These are phyloP conservation scores for Melieria omissa DNA, from an alignment of 2,888 invertebrate genomes.

Conservation along the genomic window DNA sequence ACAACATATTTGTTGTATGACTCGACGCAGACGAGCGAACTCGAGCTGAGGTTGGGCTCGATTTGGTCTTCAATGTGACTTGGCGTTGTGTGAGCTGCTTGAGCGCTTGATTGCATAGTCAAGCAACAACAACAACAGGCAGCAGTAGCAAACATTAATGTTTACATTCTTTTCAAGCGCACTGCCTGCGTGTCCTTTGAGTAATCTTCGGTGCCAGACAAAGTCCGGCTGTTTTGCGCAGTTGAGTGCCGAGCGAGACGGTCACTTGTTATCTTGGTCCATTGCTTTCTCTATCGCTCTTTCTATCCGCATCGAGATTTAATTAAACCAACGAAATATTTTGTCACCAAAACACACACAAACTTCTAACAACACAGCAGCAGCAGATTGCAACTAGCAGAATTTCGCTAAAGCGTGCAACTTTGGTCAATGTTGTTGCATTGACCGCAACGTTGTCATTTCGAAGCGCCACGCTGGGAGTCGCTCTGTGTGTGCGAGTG, in stretches of 20 bases:
- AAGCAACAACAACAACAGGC: constrained; percentile 21
- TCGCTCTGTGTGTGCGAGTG: no score
- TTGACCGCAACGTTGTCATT: not conserved
- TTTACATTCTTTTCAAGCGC: not conserved
- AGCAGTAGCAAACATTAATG: constrained; percentile 19
- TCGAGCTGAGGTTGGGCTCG: not conserved
- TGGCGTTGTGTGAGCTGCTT: constrained; percentile 28
- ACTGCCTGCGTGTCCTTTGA: no score
- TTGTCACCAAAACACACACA: constrained; percentile 20
- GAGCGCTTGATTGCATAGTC: constrained; percentile 18
- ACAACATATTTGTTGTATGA: no score
- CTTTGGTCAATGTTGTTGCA: constrained; percentile 13
- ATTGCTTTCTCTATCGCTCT: not conserved
- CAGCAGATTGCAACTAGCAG: not conserved
- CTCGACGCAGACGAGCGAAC: no score
- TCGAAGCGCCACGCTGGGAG: not conserved
- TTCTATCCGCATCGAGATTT: constrained; percentile 13
- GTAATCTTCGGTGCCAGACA: no score
- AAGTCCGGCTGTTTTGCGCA: not conserved
- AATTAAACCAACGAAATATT: constrained; percentile 32
- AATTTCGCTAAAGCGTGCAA: not conserved
- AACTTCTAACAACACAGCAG: not conserved
- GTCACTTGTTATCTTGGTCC: not conserved
- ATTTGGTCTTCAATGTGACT: constrained; percentile 19
- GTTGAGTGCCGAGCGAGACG: not conserved